Evolutionary conservation across 2,888 invertebrate species (phyloP).

Genomic region (Cryptosula pallasiana): DNA sequence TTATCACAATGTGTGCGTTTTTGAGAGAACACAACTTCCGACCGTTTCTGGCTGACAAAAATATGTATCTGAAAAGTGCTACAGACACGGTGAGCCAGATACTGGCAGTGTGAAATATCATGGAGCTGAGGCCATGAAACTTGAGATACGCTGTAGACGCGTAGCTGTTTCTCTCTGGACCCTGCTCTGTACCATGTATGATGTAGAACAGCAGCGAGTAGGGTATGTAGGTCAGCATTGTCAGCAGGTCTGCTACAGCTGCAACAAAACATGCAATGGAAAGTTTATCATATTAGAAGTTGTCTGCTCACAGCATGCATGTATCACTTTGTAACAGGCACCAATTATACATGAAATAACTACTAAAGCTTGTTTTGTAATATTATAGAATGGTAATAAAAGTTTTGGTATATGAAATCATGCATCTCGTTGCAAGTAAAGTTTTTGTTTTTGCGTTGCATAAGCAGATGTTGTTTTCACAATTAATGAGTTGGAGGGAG

Average conservation of each 20-base stretch:
- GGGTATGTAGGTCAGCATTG: slow-evolving; percentile 83
- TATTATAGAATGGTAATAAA: too few relatives aligned
- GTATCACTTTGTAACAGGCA: too few relatives aligned
- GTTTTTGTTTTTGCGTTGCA: too few relatives aligned
- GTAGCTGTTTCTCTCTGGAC: slow-evolving; percentile 40
- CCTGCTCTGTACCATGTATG: slow-evolving; percentile 34
- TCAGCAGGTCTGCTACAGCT: slow-evolving; percentile 72
- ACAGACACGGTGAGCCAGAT: slow-evolving; percentile 87
- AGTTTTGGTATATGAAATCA: too few relatives aligned
- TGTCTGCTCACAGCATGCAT: too few relatives aligned
- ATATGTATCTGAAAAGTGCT: slow-evolving; percentile 82
- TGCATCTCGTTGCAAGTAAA: too few relatives aligned
- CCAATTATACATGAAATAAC: too few relatives aligned
- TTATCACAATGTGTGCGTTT: neutral
- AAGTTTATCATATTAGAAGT: too few relatives aligned
- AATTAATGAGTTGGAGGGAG: too few relatives aligned
- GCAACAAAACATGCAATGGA: too few relatives aligned
- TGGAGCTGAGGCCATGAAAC: slow-evolving; percentile 83
- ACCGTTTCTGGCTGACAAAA: slow-evolving; percentile 69
- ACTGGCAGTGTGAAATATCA: slow-evolving; percentile 81
- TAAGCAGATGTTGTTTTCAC: too few relatives aligned
- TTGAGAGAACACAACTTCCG: slow-evolving; percentile 67
- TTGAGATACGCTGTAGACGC: slow-evolving; percentile 54
- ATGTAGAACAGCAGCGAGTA: slow-evolving; percentile 68
- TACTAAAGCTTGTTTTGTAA: too few relatives aligned